Conservation (phyloP, 2,888 invertebrate species). For the Panopea generosa region DNA sequence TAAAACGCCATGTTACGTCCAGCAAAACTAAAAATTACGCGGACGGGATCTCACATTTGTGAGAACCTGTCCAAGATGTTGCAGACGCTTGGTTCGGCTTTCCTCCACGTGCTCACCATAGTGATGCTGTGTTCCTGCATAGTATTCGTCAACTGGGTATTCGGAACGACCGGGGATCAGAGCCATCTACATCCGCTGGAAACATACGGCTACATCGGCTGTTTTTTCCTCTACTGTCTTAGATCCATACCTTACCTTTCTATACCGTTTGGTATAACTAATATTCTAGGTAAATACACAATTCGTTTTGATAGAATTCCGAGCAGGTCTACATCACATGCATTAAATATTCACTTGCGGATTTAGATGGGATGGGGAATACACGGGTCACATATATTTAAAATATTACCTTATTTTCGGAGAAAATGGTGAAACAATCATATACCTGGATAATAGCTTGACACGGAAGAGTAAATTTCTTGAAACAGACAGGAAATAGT, state of each 20-base stretch:
- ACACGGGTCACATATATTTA: no score
- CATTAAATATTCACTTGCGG: no score
- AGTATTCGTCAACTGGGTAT: slow-evolving; percentile 45
- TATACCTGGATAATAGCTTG: no score
- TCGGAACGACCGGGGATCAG: slow-evolving; percentile 57
- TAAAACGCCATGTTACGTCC: slow-evolving; percentile 36
- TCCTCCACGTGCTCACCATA: slow-evolving; percentile 35
- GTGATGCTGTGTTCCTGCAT: slow-evolving; percentile 43
- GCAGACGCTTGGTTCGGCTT: slow-evolving; percentile 33
- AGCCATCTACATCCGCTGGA: slow-evolving; percentile 44
- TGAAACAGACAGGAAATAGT: no score
- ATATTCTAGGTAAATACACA: slow-evolving; percentile 47
- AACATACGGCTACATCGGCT: slow-evolving; percentile 41
- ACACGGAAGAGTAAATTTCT: no score
- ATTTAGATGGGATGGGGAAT: no score
- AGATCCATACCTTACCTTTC: slow-evolving; percentile 55
- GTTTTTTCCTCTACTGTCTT: slow-evolving; percentile 35
- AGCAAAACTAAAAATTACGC: slow-evolving; percentile 36
- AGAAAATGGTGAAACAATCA: no score
- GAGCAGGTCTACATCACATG: no score
- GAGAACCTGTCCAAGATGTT: slow-evolving; percentile 24
- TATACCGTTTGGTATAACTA: slow-evolving; percentile 50
- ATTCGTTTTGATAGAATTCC: no score
- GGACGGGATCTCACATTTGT: slow-evolving; percentile 30
- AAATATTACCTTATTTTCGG: no score